Percentiles rank a stretch among this genome's conserved stretches.
These are phyloP conservation scores for Elgaria multicarinata DNA, from an alignment of 2,113 vertebrate genomes.

Conservation along the genomic window DNA sequence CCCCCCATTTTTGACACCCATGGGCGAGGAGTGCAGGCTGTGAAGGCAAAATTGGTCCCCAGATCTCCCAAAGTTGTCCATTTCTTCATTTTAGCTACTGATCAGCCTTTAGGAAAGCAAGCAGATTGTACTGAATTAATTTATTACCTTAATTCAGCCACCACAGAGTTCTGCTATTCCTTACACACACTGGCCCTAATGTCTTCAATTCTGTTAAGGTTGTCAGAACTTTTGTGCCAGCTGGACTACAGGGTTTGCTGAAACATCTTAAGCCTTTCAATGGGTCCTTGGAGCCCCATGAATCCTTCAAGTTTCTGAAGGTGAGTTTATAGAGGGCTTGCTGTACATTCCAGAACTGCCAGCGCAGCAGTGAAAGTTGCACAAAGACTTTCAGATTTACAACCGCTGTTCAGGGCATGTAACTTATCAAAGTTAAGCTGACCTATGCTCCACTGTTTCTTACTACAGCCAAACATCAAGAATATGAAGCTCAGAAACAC, in stretches of 20 bases:
- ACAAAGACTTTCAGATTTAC: slow-evolving; percentile 31
- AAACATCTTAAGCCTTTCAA: slow-evolving; percentile 8
- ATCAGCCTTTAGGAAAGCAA: not conserved
- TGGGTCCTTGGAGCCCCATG: not conserved
- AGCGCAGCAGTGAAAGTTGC: slow-evolving; percentile 18
- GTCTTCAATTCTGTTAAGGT: not conserved
- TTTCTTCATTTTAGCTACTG: no score
- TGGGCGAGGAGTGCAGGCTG: no score
- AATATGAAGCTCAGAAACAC: slow-evolving; percentile 12
- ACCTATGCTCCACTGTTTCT: slow-evolving; percentile 16
- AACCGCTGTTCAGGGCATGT: not conserved
- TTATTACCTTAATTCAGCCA: not conserved
- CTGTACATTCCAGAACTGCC: not conserved
- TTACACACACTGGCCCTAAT: not conserved
- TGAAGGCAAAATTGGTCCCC: no score
- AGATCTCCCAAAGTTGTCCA: no score
- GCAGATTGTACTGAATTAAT: not conserved
- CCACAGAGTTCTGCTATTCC: not conserved
- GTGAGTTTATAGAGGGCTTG: slow-evolving; percentile 2
- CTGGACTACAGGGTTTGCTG: not conserved
- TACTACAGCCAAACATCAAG: not conserved
- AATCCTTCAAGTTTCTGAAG: not conserved
- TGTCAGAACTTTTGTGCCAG: not conserved
- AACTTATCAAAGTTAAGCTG: slow-evolving; percentile 36
- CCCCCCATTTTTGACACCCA: no score